phyloP scores from a whole-genome alignment of 1,140 invertebrate genomes.

The Dufourea novaeangliae region DNA sequence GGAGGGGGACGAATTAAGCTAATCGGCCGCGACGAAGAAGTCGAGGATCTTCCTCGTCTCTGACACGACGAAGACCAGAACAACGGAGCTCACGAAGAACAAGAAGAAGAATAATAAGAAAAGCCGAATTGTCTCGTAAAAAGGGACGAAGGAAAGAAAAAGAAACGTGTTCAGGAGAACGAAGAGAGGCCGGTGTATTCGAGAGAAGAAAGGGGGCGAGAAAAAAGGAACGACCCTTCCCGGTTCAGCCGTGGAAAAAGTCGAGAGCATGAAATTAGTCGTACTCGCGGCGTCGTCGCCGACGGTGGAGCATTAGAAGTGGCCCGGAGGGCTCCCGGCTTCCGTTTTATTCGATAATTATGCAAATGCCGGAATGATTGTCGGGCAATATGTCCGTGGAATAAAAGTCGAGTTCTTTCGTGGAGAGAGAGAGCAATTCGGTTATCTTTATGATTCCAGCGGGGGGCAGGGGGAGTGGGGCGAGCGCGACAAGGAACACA shows the following conservation, averaged over 20 bases:
- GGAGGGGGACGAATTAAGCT: conserved; percentile 73
- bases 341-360: conserved; percentile 81
- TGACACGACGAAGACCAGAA: conserved; percentile 29
- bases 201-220: background rate
- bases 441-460: conserved; percentile 80
- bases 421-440: conserved; percentile 77
- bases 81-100: background rate
- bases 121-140: background rate
- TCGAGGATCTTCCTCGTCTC: conserved; percentile 38
- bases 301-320: conserved; percentile 45
- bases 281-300: conserved; percentile 66
- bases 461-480: conserved; percentile 11
- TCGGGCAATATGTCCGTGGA: conserved; percentile 79
- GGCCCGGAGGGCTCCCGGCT: conserved; percentile 34
- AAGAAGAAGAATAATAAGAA: too few species aligned
- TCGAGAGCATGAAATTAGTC: conserved; percentile 74
- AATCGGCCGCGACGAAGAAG: conserved; percentile 59
- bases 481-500: background rate
- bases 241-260: conserved; percentile 57
- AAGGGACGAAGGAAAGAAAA: background rate
- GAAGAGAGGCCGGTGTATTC: background rate
- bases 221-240: conserved; percentile 42
- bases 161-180: background rate
- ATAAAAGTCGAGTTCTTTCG: conserved; percentile 73
- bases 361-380: conserved; percentile 81